Base-by-base conservation (phyloP, 2,888 invertebrate genomes). In the Platerodrilus igneus region DNA sequence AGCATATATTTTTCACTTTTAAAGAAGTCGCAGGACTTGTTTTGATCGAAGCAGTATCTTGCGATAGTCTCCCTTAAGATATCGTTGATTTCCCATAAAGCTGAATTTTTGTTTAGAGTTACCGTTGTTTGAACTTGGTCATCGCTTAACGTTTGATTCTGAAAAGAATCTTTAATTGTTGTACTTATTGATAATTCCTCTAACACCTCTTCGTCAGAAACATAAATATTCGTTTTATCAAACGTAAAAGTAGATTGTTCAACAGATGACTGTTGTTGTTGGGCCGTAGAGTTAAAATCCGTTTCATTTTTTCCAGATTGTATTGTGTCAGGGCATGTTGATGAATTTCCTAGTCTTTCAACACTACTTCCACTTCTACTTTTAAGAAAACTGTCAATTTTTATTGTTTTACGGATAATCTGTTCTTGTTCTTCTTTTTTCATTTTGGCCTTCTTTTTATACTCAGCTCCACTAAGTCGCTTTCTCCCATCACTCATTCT, bases 91-190 rank as follows among this genome's bases (percentile, higher is more conserved):
- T 42, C 42, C 48, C 37, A 42, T 25, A 48, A 46, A 20, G 42
- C 33, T 37, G 41, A 39, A 49, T 52, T 47, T 51, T 47, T 51
- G 44, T 48, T 48, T 45, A 38, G 42, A 37, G 40, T 39, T 43
- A 39, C 43, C 18, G 23, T 40, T 35, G 26, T 36, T 46, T 44
- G 43, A 20, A 29, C 30, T 43, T 26, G 32, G 34, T 26, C 16
- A 37, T 27, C 26, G 26, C 34, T 42, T 45, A 21, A 48, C 34
- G 41, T 34, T 37, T 45, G 36, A 43, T 25, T 46, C 40, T 46
- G 50, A 17, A 40, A 23, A 34, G 30, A 30, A 32, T 50, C 38
- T 31, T 50, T 38, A 19, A 40, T 37, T 30, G 23, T 45, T 32
- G n/a, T n/a, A n/a, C n/a, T n/a, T n/a, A n/a, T n/a, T n/a, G n/a